Evolutionary conservation across 2,888 invertebrate species (phyloP), one percentile per base, ranked within the genome.

Genomic region (Cetonia aurata): DNA sequence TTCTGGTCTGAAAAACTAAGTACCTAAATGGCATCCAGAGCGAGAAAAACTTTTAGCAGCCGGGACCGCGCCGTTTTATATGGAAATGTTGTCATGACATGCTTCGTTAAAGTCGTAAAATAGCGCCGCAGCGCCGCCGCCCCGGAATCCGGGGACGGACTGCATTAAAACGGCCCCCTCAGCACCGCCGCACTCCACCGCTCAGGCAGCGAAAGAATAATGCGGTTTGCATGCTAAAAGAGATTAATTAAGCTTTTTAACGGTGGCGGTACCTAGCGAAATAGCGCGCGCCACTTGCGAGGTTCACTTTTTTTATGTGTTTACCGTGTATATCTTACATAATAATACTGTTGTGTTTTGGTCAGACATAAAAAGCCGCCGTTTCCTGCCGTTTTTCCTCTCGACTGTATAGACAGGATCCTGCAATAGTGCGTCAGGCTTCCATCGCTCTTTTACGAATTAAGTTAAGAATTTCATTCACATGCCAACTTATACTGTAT

Each of bases 61-160:
- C 76, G 73, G 70, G 72, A 69, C 73, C 59, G 75, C 73, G 75
- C 74, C 77, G 75, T 78, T 79, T 77, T 79, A 77, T 79, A 79
- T 79, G 78, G 78, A 79, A 79, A 78, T 79, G 79, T 78, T 77
- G 77, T 77, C 77, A 77, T 79, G 83, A 81, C 82, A 83, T 81
- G 83, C 81, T 83, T 83, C 83, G 83, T 83, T 83, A 82, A 81
- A 83, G 80, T 79, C 82, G 81, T 82, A 82, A 82, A 82, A 82
- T 82, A 83, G 80, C 81, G 76, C 80, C 81, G 79, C 77, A 77
- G 77, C 33, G 48, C 50, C 55, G 33, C 77, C 65, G 77, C 78
- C 37, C 37, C 79, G 78, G 77, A 79, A 79, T 80, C 57, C 71
- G 81, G 81, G 81, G 79, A 76, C 80, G 82, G 81, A 80, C 81